Percentiles rank a stretch among this genome's conserved stretches.
Evolutionary conservation across 1,140 invertebrate species (phyloP).

Genomic region (Danaus plexippus): DNA sequence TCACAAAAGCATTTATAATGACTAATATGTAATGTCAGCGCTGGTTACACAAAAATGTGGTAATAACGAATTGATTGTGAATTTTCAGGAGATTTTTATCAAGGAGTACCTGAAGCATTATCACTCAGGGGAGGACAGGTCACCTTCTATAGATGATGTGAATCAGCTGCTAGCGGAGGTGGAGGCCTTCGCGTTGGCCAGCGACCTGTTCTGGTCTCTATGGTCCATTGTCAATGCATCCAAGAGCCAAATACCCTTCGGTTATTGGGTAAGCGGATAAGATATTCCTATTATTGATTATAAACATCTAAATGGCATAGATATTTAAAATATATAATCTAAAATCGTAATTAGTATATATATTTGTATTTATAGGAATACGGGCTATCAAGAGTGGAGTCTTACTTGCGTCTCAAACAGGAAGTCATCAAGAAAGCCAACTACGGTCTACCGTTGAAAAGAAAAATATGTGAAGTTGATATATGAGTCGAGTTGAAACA

Average conservation of each 20-base stretch:
- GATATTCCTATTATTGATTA: too few relatives aligned
- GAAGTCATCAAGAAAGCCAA: constrained; percentile 70
- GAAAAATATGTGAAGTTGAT: constrained; percentile 70
- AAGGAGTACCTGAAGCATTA: constrained; percentile 72
- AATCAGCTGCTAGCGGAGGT: constrained; percentile 82
- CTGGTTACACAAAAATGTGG: too few relatives aligned
- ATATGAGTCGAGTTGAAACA: constrained; percentile 48
- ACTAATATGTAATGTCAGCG: too few relatives aligned
- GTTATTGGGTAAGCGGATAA: constrained; percentile 91
- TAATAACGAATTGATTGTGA: neutral
- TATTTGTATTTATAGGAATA: constrained; percentile 69
- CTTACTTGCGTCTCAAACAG: constrained; percentile 73
- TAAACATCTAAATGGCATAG: too few relatives aligned
- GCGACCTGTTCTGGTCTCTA: constrained; percentile 94
- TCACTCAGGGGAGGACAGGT: constrained; percentile 28
- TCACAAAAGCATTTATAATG: too few relatives aligned
- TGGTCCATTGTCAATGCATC: constrained; percentile 93
- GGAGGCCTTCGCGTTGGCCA: constrained; percentile 85
- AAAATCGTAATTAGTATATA: neutral
- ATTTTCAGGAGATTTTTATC: constrained; percentile 74
- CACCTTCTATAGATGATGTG: constrained; percentile 68
- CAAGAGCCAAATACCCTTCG: constrained; percentile 92
- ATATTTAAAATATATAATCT: too few relatives aligned
- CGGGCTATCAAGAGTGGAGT: constrained; percentile 70
- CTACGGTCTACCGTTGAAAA: constrained; percentile 59